Evolutionary conservation across 2,113 vertebrate species (phyloP).

Genomic region (Percina caprodes): DNA sequence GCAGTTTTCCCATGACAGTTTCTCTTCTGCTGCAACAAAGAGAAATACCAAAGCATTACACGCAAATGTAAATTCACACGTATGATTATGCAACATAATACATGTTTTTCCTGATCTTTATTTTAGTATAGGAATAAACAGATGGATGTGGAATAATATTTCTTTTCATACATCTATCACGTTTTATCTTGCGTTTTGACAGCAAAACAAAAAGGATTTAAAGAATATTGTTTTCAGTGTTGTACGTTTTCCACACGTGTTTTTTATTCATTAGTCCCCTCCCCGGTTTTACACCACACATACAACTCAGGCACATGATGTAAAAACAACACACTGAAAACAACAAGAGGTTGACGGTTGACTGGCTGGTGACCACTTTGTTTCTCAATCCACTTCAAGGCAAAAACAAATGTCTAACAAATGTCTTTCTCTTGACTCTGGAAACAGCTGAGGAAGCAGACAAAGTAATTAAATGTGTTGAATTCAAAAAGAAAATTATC

Average conservation of each 20-base stretch:
- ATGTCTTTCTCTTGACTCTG: background rate
- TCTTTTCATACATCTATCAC: background rate
- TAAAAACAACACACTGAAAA: constrained; percentile 50
- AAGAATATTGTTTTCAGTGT: background rate
- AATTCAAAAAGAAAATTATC: background rate
- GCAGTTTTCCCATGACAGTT: background rate
- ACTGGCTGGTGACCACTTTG: constrained; percentile 15
- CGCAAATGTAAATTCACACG: background rate
- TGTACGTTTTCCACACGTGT: background rate
- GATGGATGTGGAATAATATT: background rate
- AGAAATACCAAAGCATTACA: constrained; percentile 11
- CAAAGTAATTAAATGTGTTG: background rate
- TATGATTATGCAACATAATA: background rate
- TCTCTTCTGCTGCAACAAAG: background rate
- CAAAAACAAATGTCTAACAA: background rate
- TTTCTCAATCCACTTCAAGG: background rate
- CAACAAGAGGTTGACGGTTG: constrained; percentile 38
- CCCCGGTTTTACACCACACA: background rate
- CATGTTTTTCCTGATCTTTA: background rate
- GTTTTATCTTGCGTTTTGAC: background rate
- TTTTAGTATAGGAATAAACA: background rate
- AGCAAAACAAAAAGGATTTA: background rate
- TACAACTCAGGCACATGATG: constrained; percentile 1
- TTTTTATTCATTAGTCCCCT: background rate
- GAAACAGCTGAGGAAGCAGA: background rate